Evolutionary conservation across 2,888 invertebrate species (phyloP), one percentile per base, ranked within the genome.

Genomic region (Lepidonotus clava): DNA sequence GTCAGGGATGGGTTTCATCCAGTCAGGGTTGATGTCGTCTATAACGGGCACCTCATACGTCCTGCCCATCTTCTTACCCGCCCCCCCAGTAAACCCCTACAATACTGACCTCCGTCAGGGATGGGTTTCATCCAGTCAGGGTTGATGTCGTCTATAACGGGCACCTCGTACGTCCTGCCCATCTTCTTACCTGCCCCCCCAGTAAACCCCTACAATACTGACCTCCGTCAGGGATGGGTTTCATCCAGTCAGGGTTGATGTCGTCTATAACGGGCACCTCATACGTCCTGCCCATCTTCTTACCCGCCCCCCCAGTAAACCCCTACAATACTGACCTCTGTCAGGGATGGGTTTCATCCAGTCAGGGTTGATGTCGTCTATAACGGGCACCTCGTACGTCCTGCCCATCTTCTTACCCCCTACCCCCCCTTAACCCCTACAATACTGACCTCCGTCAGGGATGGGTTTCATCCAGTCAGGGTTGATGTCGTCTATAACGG

Each of bases 331-430:
- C 86, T 6, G 56, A 89, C 89, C 87, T 8, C 51, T 46, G 41
- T 89, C 89, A n/a, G 87, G 85, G 40, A 89, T 88, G 14, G 89
- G 89, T 38, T 87, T 87, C 21, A 89, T 84, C 67, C 87, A 51
- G 1, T 83, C 87, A 18, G 89, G 87, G 56, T 89, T 86, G 24
- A 89, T 85, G 66, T 88, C 88, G n/a, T 86, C 87, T 18, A 89
- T 28, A 1, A 21, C 1, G 6, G 80, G 80, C 5, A 80, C 14
- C 28, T 61, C 67, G 28, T 38, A 84, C 21, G 34, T 66, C 28
- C 46, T 36, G 8, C 24, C 21, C 21, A 14, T 21, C 24, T 40
- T 28, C 32, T 21, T 66, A n/a, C n/a, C n/a, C n/a, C n/a, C n/a
- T n/a, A n/a, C n/a, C n/a, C n/a, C n/a, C n/a, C n/a, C n/a, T n/a